Evolutionary conservation across 1,140 invertebrate genomes (phyloP).

Genomic region (Propsilocerus akamusi): DNA sequence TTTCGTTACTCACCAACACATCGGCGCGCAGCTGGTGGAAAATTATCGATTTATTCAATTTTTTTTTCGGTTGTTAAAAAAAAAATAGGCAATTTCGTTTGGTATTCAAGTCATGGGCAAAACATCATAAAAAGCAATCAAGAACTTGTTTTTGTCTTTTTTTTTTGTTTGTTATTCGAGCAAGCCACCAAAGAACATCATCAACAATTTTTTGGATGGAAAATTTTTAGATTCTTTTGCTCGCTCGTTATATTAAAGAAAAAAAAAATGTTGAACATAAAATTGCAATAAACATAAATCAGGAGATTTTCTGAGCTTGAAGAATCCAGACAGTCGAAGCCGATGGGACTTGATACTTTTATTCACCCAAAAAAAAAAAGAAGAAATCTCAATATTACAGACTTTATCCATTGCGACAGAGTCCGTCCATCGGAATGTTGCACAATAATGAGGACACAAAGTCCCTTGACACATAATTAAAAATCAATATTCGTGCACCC

Average conservation of each 20-base stretch:
- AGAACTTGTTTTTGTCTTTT: background rate
- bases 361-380: background rate
- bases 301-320: background rate
- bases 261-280: background rate
- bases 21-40: background rate
- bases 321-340: background rate
- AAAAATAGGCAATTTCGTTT: background rate
- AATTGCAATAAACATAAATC: slow-evolving; percentile 3
- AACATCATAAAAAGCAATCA: slow-evolving; percentile 3
- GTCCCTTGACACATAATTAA: background rate
- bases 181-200: too few species aligned
- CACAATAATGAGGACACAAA: background rate
- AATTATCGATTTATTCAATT: background rate
- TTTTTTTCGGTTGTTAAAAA: background rate
- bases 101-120: background rate
- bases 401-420: background rate
- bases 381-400: background rate
- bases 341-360: background rate
- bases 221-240: background rate
- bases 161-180: background rate
- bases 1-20: background rate
- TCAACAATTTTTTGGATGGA: too few species aligned
- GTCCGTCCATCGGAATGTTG: background rate
- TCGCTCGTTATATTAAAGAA: background rate
- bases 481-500: background rate